Conservation (phyloP, 2,113 vertebrate genomes). For the Gallinago jamesoni region DNA sequence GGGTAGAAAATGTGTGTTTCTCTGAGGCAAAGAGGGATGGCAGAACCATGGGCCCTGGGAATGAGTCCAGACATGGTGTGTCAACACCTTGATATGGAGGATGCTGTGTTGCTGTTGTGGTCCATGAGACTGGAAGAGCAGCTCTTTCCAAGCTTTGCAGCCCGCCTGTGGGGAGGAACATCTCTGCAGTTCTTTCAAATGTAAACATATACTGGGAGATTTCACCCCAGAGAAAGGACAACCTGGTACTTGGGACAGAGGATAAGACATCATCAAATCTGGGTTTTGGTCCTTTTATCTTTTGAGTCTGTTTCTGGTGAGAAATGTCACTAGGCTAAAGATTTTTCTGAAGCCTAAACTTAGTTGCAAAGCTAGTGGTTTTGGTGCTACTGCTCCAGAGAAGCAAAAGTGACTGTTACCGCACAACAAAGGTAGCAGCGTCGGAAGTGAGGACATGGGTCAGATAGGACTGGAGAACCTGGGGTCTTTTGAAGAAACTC, state of each 20-base stretch:
- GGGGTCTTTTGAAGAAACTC: background rate
- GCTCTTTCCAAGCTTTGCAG: background rate
- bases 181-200: background rate
- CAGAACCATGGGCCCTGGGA: background rate
- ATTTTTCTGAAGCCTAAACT: background rate
- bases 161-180: background rate
- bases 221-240: background rate
- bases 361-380: background rate
- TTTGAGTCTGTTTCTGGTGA: background rate
- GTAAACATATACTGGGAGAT: background rate
- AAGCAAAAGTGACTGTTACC: background rate
- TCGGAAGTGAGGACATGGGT: fast-evolving
- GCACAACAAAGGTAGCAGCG: background rate
- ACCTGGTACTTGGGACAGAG: background rate
- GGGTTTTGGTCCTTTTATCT: background rate
- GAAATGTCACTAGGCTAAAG: background rate
- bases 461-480: background rate
- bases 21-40: background rate
- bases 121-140: background rate
- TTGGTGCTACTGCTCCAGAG: background rate
- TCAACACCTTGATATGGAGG: background rate
- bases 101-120: background rate
- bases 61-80: background rate
- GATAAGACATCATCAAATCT: background rate
- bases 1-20: background rate